Evolutionary conservation across 2,888 invertebrate genomes (phyloP).

Genomic region (Seira musarum): DNA sequence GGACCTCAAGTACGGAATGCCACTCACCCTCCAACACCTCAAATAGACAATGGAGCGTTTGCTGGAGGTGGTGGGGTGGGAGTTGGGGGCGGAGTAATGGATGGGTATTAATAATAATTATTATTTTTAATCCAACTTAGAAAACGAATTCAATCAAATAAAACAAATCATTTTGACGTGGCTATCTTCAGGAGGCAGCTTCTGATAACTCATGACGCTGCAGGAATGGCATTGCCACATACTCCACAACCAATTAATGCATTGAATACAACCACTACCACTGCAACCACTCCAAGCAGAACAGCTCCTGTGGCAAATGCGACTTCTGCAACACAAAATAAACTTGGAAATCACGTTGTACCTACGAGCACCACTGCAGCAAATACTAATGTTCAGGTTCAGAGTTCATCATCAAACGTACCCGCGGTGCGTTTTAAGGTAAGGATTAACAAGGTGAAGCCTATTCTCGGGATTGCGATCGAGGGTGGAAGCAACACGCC

Average conservation of each 20-base stretch:
- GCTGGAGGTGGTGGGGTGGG: slow-evolving; percentile 13
- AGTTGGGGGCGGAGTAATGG: background rate
- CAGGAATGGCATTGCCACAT: slow-evolving; percentile 22
- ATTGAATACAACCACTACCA: background rate
- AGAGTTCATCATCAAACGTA: slow-evolving; percentile 3
- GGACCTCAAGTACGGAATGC: background rate
- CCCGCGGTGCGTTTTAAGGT: slow-evolving; percentile 77
- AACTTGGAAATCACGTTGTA: background rate
- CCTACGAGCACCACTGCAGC: background rate
- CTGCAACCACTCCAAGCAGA: slow-evolving; percentile 1
- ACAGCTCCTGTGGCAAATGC: background rate
- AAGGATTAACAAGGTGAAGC: slow-evolving; percentile 93
- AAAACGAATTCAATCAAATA: slow-evolving; percentile 1
- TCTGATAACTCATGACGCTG: slow-evolving; percentile 40
- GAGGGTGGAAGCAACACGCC: slow-evolving; percentile 98
- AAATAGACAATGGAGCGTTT: background rate
- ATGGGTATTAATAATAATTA: slow-evolving; percentile 7
- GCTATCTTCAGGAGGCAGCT: slow-evolving; percentile 6
- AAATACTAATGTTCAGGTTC: slow-evolving; percentile 11
- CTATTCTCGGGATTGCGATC: slow-evolving; percentile 95
- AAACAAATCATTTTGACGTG: background rate
- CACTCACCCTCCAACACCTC: background rate
- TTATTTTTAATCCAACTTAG: background rate
- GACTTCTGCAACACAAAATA: background rate
- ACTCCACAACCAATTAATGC: slow-evolving; percentile 17